Evolutionary conservation across 1,140 invertebrate genomes (phyloP).

Genomic region (Rhopalosiphum padi): DNA sequence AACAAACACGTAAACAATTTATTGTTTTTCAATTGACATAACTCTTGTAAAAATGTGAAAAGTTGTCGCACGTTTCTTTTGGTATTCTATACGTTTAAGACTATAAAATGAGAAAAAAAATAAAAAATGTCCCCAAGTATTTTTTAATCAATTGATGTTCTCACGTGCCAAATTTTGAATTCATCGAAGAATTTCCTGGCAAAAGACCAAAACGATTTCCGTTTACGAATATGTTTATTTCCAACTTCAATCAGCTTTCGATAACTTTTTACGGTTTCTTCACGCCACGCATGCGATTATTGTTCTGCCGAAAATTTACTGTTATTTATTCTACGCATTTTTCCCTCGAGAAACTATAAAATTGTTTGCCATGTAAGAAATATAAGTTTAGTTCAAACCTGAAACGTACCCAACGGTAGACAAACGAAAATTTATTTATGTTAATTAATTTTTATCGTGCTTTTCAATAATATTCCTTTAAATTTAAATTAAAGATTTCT

Average conservation of each 20-base stretch:
- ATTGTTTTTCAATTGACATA: background rate
- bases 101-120: background rate
- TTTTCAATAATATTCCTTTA: background rate
- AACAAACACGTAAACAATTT: background rate
- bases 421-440: background rate
- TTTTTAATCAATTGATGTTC: background rate
- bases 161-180: background rate
- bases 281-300: background rate
- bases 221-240: conserved; percentile 16
- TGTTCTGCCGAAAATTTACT: background rate
- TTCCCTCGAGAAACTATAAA: background rate
- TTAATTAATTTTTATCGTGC: background rate
- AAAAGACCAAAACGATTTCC: background rate
- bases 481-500: background rate
- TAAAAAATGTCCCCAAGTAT: background rate
- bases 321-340: background rate
- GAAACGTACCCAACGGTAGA: background rate
- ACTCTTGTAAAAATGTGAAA: background rate
- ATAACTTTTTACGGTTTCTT: background rate
- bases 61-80: background rate
- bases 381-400: background rate
- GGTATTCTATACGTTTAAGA: background rate
- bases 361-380: background rate
- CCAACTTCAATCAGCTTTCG: background rate
- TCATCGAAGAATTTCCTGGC: background rate